A percentile compares a stretch with the other conserved stretches of the same genome.
These are phyloP conservation scores for Ptycholaimellus sp. DNA, from an alignment of 2,888 invertebrate species.

Conservation along the genomic window DNA sequence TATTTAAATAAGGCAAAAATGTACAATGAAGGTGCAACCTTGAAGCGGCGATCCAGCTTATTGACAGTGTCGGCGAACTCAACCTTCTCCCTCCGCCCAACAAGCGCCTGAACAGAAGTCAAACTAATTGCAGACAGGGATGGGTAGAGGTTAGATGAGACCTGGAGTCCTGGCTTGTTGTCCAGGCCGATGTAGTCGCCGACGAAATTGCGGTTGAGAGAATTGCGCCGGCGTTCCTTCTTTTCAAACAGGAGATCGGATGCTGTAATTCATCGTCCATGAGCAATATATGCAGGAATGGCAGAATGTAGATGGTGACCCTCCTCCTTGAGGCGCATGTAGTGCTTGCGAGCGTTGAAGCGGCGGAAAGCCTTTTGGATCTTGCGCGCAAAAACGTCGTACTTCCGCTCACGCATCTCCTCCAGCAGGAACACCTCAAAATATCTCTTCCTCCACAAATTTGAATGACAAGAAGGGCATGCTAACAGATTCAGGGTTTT, in stretches of 20 bases:
- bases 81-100: conserved; percentile 41
- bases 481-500: conserved; percentile 40
- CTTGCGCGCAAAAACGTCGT: conserved; percentile 40
- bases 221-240: conserved; percentile 40
- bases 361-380: conserved; percentile 44
- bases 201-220: conserved; percentile 42
- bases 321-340: conserved; percentile 37
- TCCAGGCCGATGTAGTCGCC: conserved; percentile 46
- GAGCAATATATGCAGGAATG: background rate
- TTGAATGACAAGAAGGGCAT: conserved; percentile 1
- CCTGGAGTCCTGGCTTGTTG: conserved; percentile 34
- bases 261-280: conserved; percentile 20
- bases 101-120: conserved; percentile 27
- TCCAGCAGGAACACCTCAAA: conserved; percentile 42
- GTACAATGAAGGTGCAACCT: conserved; percentile 27
- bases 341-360: conserved; percentile 38
- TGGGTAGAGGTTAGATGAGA: background rate
- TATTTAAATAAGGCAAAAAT: background rate
- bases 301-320: conserved; percentile 21
- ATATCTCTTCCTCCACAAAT: conserved; percentile 3
- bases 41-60: conserved; percentile 43
- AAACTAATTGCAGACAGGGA: background rate
- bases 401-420: conserved; percentile 42
- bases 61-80: conserved; percentile 41
- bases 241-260: conserved; percentile 33